Base-by-base conservation (phyloP, 2,797 vertebrate species). In the Esox masquinongy region DNA sequence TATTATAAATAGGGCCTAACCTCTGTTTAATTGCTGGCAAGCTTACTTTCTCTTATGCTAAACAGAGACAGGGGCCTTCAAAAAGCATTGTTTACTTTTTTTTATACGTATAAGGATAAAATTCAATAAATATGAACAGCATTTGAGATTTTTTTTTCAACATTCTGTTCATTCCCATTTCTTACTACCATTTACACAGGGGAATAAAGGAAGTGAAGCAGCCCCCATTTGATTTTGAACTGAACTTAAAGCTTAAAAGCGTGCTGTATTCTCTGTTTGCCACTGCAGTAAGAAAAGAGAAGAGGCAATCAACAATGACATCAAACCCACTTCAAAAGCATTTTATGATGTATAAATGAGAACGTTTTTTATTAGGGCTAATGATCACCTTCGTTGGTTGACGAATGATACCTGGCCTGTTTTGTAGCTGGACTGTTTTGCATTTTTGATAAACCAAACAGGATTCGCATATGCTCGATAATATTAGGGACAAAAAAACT, bases 1-100 rank as follows among this genome's bases (percentile, higher is more conserved):
- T 39, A 39, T 39, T 8, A 8, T 39, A 39, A 39, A 39, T 39
- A 39, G 36, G 36, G 36, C 36, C 36, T 39, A 39, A 39, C 36
- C 82, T 90, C 68, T 80, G 85, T 71, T 88, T 92, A 76, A 92
- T 84, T 0, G 91, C 85, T 0, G 92, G 92, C 24, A 94, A 80
- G n/a, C 90, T 70, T 31, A 87, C 81, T 83, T 76, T 91, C 86
- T 0, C 79, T 74, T 22, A 61, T 12, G 0, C 85, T 82, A 11
- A 79, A 14, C 0, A 80, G 85, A 64, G 34, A 70, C 43, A 22
- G 31, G 36, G 31, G 66, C 39, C 80, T 82, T 34, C 14, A 67
- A 7, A 74, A 16, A 67, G 36, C 15, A 36, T 22, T 29, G 3
- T 56, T 43, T 64, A 66, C 19, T 4, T 43, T 4, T 11, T 1